These are phyloP conservation scores for Chrysopa pallens DNA, from an alignment of 1,140 invertebrate genomes.

Conservation along the genomic window DNA sequence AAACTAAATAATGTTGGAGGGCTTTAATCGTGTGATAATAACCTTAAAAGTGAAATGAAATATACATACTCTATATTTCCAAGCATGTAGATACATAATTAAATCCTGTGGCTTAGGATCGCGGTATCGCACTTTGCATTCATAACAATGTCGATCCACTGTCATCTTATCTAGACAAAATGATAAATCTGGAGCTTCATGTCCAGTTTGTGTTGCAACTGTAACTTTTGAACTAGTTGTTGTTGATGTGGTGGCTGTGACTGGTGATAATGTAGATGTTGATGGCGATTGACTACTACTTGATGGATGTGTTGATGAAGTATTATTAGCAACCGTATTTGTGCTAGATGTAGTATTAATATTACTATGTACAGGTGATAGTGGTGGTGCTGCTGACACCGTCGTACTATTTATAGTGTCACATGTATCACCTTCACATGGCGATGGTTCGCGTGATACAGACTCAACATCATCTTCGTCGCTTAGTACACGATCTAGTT, in stretches of 20 bases:
- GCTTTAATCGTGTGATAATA: background rate
- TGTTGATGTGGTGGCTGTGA: constrained; percentile 4
- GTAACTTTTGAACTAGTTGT: constrained; percentile 34
- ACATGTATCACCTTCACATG: constrained; percentile 32
- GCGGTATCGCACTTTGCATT: constrained; percentile 77
- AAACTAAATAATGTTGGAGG: background rate
- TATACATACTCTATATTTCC: constrained; percentile 58
- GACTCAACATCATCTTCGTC: constrained; percentile 33
- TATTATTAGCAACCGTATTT: constrained; percentile 9
- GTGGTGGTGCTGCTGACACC: constrained; percentile 4
- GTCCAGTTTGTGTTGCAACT: constrained; percentile 66
- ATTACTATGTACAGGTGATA: constrained; percentile 2
- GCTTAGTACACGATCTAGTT: constrained; percentile 13
- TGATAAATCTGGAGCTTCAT: constrained; percentile 43
- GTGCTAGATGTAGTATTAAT: constrained; percentile 2
- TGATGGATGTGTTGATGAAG: constrained; percentile 11
- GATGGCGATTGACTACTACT: constrained; percentile 7
- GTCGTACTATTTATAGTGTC: background rate
- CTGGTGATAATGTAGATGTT: background rate
- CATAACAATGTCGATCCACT: constrained; percentile 73
- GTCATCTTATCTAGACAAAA: constrained; percentile 61
- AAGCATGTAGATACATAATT: constrained; percentile 90
- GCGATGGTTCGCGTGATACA: constrained; percentile 42
- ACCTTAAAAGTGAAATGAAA: constrained; percentile 1
- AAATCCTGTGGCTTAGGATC: constrained; percentile 81